Evolutionary conservation across 2,888 invertebrate species (phyloP), one percentile per base, ranked within the genome.

Genomic region (Galerucella nymphaeae): DNA sequence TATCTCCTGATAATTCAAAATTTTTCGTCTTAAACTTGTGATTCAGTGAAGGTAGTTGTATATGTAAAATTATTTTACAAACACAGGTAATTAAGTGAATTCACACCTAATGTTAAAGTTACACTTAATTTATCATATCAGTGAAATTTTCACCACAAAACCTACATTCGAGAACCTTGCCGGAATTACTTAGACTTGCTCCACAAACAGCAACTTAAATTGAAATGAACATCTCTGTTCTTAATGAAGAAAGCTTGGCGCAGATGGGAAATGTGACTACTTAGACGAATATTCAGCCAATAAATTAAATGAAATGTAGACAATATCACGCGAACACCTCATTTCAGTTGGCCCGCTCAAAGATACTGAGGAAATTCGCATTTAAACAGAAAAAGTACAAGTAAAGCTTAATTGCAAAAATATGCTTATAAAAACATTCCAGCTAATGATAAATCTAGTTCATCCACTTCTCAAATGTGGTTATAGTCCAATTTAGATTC

Each of bases 151-250:
- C 14, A 5, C 8, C 16, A 16, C 16, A 16, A 16, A 50, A 50
- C n/a, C 16, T 50, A 50, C 1, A n/a, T 50, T 16, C 14, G 16
- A 6, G 16, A 6, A 50, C 50, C n/a, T 5, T 8, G 50, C 16
- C 50, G 8, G 5, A 50, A n/a, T 50, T n/a, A 50, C 50, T 50
- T n/a, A n/a, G n/a, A n/a, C n/a, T n/a, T n/a, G n/a, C n/a, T n/a
- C n/a, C 8, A 16, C 16, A 50, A 16, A 50, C 50, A 16, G 50
- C 6, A 50, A 50, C n/a, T 50, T n/a, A 50, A 50, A 16, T 50
- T 16, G 50, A 50, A n/a, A 50, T 16, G 50, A 50, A 50, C 50
- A 50, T 50, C 50, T 50, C n/a, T n/a, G 50, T 50, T 50, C 50
- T 50, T 50, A n/a, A 50, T 50, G 50, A 16, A 16, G 2, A n/a